Percentiles rank a stretch among this genome's conserved stretches.
Conservation (phyloP, 1,140 invertebrate species). For the Ctenoplectra terminalis region DNA sequence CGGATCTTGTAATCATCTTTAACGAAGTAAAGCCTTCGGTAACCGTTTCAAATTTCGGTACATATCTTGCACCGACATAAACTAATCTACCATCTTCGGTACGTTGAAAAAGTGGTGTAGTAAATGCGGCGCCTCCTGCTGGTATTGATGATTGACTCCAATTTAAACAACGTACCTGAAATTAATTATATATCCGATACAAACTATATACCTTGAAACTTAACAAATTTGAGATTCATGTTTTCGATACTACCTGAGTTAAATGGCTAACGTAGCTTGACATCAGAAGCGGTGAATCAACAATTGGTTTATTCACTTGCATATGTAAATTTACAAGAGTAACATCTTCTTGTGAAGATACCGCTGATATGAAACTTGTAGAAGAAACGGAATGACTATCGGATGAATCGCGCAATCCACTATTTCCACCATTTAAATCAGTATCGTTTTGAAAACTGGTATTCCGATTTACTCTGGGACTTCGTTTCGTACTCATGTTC, state of each 20-base stretch:
- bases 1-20: conserved; percentile 86
- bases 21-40: conserved; percentile 88
- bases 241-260: conserved; percentile 87
- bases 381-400: conserved; percentile 90
- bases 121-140: conserved; percentile 88
- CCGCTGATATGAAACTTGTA: conserved; percentile 95
- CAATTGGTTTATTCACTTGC: conserved; percentile 97
- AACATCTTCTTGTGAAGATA: conserved; percentile 96
- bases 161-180: conserved; percentile 86
- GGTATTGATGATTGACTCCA: conserved; percentile 89
- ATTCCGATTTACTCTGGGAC: conserved; percentile 70
- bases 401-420: conserved; percentile 82
- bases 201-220: not conserved
- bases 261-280: conserved; percentile 96
- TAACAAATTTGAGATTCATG: not conserved
- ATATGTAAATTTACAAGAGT: conserved; percentile 96
- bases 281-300: conserved; percentile 96
- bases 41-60: conserved; percentile 86
- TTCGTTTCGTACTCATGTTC: conserved; percentile 61
- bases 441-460: conserved; percentile 60
- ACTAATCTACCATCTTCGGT: conserved; percentile 89
- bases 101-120: conserved; percentile 89
- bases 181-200: not conserved
- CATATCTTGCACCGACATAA: conserved; percentile 88
- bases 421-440: conserved; percentile 64